Percentiles rank a stretch among this genome's conserved stretches.
Conservation (phyloP, 2,113 vertebrate species). For the Apodemus sylvaticus region DNA sequence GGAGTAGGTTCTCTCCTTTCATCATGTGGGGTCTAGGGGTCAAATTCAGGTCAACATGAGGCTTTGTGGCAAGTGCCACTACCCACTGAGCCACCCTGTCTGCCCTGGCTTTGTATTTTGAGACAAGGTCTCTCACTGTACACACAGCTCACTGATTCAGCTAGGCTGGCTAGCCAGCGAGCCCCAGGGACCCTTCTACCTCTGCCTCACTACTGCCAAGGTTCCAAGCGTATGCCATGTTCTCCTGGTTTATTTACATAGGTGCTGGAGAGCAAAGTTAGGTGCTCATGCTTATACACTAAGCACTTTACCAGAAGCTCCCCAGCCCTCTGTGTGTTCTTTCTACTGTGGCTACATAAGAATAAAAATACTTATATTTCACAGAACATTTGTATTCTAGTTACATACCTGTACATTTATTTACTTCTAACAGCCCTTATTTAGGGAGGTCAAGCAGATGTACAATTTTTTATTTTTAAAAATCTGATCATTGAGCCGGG, state of each 20-base stretch:
- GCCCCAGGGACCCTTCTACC: neutral
- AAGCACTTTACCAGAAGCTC: neutral
- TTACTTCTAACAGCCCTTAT: neutral
- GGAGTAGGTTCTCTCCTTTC: neutral
- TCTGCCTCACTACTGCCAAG: too few relatives aligned
- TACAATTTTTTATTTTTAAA: neutral
- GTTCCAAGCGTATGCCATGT: accelerated
- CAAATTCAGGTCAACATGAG: neutral
- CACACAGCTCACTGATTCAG: neutral
- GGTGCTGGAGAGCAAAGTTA: neutral
- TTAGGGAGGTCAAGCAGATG: neutral
- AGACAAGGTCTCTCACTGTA: neutral
- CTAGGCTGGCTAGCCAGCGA: neutral
- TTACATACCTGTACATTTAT: neutral
- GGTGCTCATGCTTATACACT: neutral
- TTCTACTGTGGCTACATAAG: neutral
- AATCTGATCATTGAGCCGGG: too few relatives aligned
- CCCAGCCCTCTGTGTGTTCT: neutral
- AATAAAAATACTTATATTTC: neutral
- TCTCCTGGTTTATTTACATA: neutral
- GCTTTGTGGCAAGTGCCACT: neutral
- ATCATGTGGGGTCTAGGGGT: neutral
- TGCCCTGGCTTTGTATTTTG: neutral
- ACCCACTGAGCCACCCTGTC: neutral
- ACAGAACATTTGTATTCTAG: neutral